These are phyloP conservation scores for Rhabdomys dilectus DNA, from an alignment of 2,113 vertebrate genomes.

Conservation along the genomic window DNA sequence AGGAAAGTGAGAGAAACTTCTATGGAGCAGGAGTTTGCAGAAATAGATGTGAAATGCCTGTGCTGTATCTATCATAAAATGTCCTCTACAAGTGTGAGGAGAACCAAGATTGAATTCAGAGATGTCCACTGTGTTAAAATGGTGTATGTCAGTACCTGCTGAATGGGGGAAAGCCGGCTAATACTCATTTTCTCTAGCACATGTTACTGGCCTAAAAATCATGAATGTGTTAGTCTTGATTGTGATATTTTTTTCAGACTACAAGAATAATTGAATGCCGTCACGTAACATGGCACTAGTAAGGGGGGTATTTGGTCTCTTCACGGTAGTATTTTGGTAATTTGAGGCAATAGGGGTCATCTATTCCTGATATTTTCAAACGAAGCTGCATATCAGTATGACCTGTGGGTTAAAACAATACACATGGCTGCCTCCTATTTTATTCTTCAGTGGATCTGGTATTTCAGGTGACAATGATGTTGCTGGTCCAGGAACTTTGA, in stretches of 20 bases:
- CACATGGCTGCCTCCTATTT: neutral
- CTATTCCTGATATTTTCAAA: conserved; percentile 16
- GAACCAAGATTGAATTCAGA: conserved; percentile 29
- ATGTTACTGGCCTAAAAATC: conserved; percentile 25
- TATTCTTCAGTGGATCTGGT: neutral
- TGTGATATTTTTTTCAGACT: neutral
- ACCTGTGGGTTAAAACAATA: neutral
- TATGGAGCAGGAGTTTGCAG: neutral
- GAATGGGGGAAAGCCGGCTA: neutral
- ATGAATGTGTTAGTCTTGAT: neutral
- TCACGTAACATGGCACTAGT: neutral
- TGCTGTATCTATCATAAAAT: neutral
- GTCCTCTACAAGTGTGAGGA: neutral
- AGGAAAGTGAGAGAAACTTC: neutral
- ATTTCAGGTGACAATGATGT: neutral
- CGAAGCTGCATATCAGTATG: neutral
- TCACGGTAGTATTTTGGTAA: neutral
- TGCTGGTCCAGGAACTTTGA: neutral
- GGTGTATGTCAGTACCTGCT: conserved; percentile 8
- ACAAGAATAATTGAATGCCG: neutral
- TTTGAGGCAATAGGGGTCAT: neutral
- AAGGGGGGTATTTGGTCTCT: neutral
- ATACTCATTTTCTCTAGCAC: neutral
- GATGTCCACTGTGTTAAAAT: conserved; percentile 10
- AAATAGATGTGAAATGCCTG: neutral